Conservation (phyloP, 1,140 invertebrate genomes). For the Zeugodacus cucurbitae region DNA sequence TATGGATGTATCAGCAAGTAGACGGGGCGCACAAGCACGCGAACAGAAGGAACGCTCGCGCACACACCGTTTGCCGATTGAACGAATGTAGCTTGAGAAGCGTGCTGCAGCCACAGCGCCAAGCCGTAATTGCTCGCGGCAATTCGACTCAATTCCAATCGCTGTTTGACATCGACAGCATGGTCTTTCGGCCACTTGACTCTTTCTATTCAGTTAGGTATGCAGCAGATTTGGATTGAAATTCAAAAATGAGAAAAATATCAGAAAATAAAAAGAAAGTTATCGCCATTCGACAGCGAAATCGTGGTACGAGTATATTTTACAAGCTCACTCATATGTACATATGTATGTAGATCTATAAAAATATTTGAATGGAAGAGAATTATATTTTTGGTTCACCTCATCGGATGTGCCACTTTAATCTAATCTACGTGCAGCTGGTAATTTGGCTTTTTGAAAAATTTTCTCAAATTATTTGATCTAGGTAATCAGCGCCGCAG, state of each 20-base stretch:
- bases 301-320: neutral
- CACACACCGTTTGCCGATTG: neutral
- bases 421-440: neutral
- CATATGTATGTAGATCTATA: too few relatives aligned
- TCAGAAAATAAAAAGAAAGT: constrained; percentile 15
- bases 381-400: neutral
- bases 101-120: neutral
- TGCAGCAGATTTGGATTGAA: neutral
- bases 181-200: neutral
- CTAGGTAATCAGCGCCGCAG: neutral
- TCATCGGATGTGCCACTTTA: neutral
- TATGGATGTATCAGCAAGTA: too few relatives aligned
- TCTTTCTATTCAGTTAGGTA: neutral
- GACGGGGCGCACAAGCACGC: neutral
- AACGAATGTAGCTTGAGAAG: neutral
- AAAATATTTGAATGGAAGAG: neutral
- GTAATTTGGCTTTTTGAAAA: neutral
- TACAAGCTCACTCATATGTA: neutral
- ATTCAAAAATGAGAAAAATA: neutral
- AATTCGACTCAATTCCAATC: neutral
- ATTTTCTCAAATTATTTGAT: neutral
- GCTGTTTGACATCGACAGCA: neutral
- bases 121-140: neutral
- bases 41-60: neutral
- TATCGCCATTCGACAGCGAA: neutral